Percentiles rank a stretch among this genome's conserved stretches.
These are phyloP conservation scores for Pelagia noctiluca DNA, from an alignment of 30 jellyfish, hydroid and myxozoan species.

Conservation along the genomic window DNA sequence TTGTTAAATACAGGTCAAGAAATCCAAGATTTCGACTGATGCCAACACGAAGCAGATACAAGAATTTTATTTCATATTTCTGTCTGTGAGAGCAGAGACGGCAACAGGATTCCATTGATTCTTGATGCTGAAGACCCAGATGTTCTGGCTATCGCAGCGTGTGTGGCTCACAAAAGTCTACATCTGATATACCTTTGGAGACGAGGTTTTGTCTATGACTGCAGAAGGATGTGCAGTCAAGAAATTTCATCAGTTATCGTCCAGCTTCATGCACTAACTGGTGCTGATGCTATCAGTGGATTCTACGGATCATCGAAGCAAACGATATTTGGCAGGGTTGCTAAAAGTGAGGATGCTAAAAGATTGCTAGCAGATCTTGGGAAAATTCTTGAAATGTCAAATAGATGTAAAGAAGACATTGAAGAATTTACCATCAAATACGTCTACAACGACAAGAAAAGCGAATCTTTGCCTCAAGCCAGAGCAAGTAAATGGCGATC, in stretches of 20 bases:
- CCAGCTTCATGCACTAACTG: background rate
- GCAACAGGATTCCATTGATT: background rate
- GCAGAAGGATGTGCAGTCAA: background rate
- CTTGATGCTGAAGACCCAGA: constrained; percentile 5
- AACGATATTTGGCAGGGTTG: background rate
- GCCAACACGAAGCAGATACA: constrained; percentile 2
- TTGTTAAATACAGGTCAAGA: background rate
- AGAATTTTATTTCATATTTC: background rate
- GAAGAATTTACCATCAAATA: background rate
- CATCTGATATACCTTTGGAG: background rate
- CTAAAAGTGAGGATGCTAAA: background rate
- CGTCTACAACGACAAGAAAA: background rate
- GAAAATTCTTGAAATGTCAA: background rate
- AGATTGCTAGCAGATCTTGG: too few species aligned
- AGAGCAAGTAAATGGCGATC: background rate
- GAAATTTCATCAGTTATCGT: background rate
- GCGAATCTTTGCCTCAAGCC: background rate
- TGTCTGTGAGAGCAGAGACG: background rate
- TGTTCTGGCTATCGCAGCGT: background rate
- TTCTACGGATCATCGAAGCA: background rate
- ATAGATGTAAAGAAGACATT: background rate
- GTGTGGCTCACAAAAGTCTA: background rate
- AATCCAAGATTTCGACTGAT: background rate
- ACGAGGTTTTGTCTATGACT: background rate
- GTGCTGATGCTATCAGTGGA: background rate